Conservation (phyloP, 2,888 invertebrate species). For the Aradus depressus region DNA sequence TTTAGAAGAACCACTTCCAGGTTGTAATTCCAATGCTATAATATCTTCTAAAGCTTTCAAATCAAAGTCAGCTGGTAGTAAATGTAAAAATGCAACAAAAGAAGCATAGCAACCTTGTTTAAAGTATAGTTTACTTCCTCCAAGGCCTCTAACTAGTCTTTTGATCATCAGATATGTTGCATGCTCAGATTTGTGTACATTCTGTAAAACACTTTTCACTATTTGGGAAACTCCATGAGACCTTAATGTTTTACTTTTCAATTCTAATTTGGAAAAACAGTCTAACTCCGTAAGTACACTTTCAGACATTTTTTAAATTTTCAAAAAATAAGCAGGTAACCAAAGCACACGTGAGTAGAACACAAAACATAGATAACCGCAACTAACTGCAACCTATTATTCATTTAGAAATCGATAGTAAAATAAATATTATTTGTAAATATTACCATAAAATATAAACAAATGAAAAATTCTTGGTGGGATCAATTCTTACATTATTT, state of each 20-base stretch:
- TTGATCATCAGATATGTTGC: conserved; percentile 7
- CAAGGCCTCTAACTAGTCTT: conserved; percentile 7
- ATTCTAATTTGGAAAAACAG: conserved; percentile 6
- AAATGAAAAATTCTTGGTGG: too few relatives aligned
- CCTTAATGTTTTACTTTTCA: background rate
- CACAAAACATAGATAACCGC: too few relatives aligned
- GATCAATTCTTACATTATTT: too few relatives aligned
- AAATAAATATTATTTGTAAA: too few relatives aligned
- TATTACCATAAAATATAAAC: too few relatives aligned
- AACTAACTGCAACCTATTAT: too few relatives aligned
- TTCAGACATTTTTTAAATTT: too few relatives aligned
- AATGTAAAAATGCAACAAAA: conserved; percentile 1
- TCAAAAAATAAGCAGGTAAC: too few relatives aligned
- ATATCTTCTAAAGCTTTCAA: conserved; percentile 2
- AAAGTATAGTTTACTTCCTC: conserved; percentile 6
- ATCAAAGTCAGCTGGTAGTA: conserved; percentile 4
- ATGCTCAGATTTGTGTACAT: background rate
- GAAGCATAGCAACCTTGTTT: conserved; percentile 10
- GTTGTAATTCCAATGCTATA: conserved; percentile 7
- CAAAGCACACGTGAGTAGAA: too few relatives aligned
- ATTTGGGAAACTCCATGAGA: background rate
- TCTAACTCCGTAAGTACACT: conserved; percentile 4
- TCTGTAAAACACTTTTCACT: background rate
- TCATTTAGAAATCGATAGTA: too few relatives aligned
- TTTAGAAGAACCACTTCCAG: conserved; percentile 6